Conservation (phyloP, 2,113 vertebrate species). For the Eretmochelys imbricata region DNA sequence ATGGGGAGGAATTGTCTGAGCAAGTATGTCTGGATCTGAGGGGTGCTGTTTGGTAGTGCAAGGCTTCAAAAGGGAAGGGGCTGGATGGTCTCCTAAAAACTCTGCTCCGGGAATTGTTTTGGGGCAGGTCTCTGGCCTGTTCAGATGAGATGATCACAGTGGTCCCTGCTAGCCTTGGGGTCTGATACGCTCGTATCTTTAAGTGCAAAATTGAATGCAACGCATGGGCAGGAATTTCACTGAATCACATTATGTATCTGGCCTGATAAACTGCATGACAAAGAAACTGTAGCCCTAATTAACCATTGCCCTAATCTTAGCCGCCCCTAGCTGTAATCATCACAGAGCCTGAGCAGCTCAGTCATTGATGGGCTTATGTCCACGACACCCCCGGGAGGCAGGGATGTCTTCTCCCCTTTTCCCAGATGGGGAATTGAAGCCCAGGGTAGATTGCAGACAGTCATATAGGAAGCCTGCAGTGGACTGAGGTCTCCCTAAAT, state of each 20-base stretch:
- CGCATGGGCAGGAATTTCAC: neutral
- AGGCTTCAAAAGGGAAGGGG: neutral
- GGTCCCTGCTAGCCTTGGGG: neutral
- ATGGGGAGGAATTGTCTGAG: neutral
- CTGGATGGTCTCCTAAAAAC: neutral
- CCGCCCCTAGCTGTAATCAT: neutral
- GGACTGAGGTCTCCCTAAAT: neutral
- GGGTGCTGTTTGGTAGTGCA: neutral
- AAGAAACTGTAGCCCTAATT: neutral
- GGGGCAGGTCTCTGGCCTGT: neutral
- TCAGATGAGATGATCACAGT: neutral
- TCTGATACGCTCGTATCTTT: neutral
- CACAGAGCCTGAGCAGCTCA: neutral
- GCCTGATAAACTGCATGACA: neutral
- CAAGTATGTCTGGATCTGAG: neutral
- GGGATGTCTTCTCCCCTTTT: neutral
- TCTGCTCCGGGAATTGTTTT: neutral
- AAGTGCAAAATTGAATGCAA: neutral
- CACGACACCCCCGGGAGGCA: neutral
- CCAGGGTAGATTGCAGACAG: neutral
- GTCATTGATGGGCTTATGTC: neutral
- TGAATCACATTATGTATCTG: neutral
- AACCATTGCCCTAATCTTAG: neutral
- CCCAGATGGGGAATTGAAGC: neutral
- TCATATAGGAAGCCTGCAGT: neutral